These are phyloP conservation scores for Gryllus bimaculatus DNA, from an alignment of 1,140 invertebrate genomes.

Conservation along the genomic window DNA sequence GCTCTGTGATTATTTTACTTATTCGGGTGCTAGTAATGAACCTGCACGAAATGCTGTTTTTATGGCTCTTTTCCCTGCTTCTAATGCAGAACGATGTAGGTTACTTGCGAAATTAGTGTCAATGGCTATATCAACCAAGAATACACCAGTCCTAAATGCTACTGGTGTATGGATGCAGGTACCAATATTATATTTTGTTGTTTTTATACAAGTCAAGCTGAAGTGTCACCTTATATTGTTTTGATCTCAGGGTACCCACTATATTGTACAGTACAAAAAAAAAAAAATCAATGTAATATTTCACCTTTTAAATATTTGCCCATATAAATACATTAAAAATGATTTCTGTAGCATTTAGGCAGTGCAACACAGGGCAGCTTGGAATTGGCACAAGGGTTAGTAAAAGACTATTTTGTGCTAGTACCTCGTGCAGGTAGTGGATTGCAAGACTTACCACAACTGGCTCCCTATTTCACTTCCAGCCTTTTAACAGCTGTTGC, in stretches of 20 bases:
- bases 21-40: slow-evolving; percentile 48
- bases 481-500: slow-evolving; percentile 71
- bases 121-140: slow-evolving; percentile 61
- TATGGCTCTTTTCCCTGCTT: slow-evolving; percentile 61
- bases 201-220: too few relatives aligned
- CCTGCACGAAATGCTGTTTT: slow-evolving; percentile 71
- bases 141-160: slow-evolving; percentile 57
- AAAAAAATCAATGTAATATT: neutral
- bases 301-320: neutral
- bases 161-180: slow-evolving; percentile 72
- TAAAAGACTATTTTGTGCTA: slow-evolving; percentile 69
- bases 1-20: slow-evolving; percentile 43
- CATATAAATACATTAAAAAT: neutral
- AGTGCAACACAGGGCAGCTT: slow-evolving; percentile 61
- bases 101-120: slow-evolving; percentile 70
- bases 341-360: slow-evolving; percentile 46
- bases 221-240: too few relatives aligned
- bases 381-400: slow-evolving; percentile 58
- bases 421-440: slow-evolving; percentile 53
- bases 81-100: slow-evolving; percentile 52
- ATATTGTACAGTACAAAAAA: neutral
- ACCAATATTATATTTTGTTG: neutral
- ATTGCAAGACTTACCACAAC: slow-evolving; percentile 53
- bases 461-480: slow-evolving; percentile 66
- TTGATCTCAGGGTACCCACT: neutral